These are phyloP conservation scores for Aurelia aurita DNA, from an alignment of 30 jellyfish, hydroid and myxozoan genomes.

Conservation along the genomic window DNA sequence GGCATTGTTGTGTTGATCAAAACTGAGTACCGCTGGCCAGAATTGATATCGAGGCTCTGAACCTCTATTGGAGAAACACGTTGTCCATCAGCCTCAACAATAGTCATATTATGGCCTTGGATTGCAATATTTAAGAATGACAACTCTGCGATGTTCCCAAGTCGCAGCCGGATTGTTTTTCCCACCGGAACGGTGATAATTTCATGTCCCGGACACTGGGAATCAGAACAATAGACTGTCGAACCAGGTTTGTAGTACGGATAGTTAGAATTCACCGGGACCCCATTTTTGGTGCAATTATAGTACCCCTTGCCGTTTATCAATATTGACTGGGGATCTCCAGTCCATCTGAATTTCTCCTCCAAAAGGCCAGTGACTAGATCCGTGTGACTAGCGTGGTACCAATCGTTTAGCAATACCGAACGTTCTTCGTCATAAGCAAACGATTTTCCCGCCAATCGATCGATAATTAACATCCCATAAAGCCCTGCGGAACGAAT, in stretches of 20 bases:
- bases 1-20: constrained; percentile 52
- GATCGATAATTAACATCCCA: constrained; percentile 51
- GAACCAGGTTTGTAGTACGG: constrained; percentile 53
- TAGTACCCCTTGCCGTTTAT: constrained; percentile 54
- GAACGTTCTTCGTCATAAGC: constrained; percentile 51
- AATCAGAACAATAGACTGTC: constrained; percentile 44
- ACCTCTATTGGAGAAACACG: constrained; percentile 33
- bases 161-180: constrained; percentile 31
- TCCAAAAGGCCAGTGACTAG: constrained; percentile 54
- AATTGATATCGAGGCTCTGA: constrained; percentile 55
- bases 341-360: constrained; percentile 67
- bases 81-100: constrained; percentile 64
- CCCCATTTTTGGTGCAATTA: constrained; percentile 50
- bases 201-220: constrained; percentile 65
- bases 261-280: constrained; percentile 24
- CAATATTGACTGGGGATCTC: constrained; percentile 64
- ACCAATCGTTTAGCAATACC: constrained; percentile 63
- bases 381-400: constrained; percentile 62
- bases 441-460: constrained; percentile 12
- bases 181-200: constrained; percentile 22
- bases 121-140: constrained; percentile 64
- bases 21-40: constrained; percentile 72
- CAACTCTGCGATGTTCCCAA: constrained; percentile 57
- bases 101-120: constrained; percentile 63
- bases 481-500: constrained; percentile 63